These are phyloP conservation scores for Osmerus eperlanus DNA, from an alignment of 2,113 vertebrate genomes.

Conservation along the genomic window DNA sequence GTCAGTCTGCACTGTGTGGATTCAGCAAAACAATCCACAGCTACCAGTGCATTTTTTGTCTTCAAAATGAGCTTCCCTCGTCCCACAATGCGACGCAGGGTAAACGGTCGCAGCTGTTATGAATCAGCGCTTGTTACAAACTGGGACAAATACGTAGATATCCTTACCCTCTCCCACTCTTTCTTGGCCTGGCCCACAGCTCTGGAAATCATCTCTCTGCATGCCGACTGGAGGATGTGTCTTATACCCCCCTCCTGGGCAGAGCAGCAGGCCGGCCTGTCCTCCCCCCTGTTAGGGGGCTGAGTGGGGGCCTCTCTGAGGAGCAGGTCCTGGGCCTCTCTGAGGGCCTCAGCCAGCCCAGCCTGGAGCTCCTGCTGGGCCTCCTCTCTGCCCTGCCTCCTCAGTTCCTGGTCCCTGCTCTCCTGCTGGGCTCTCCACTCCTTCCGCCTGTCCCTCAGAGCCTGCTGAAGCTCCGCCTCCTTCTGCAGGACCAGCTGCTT, in stretches of 20 bases:
- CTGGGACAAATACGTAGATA: not conserved
- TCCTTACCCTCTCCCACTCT: slow-evolving; percentile 78
- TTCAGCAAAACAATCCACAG: too few relatives aligned
- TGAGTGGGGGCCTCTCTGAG: slow-evolving; percentile 26
- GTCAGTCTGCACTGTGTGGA: too few relatives aligned
- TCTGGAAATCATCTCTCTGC: slow-evolving; percentile 60
- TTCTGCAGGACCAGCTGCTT: slow-evolving; percentile 75
- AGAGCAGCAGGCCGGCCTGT: slow-evolving; percentile 15
- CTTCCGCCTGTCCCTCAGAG: slow-evolving; percentile 69
- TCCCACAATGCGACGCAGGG: not conserved
- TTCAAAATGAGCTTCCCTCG: too few relatives aligned
- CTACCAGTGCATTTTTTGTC: too few relatives aligned
- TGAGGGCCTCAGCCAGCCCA: slow-evolving; percentile 59
- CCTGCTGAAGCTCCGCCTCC: slow-evolving; percentile 75
- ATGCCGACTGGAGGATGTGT: slow-evolving; percentile 67
- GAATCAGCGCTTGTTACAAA: not conserved
- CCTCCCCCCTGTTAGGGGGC: slow-evolving; percentile 41
- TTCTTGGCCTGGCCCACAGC: slow-evolving; percentile 62
- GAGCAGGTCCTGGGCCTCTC: slow-evolving; percentile 59
- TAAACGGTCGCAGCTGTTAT: not conserved
- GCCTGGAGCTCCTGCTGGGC: slow-evolving; percentile 69
- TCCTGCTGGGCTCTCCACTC: slow-evolving; percentile 75
- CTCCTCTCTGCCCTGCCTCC: slow-evolving; percentile 64
- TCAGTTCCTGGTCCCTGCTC: slow-evolving; percentile 63
- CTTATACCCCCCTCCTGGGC: slow-evolving; percentile 61